Evolutionary conservation across 2,888 invertebrate genomes (phyloP).

Genomic region (Gortyna flavago): DNA sequence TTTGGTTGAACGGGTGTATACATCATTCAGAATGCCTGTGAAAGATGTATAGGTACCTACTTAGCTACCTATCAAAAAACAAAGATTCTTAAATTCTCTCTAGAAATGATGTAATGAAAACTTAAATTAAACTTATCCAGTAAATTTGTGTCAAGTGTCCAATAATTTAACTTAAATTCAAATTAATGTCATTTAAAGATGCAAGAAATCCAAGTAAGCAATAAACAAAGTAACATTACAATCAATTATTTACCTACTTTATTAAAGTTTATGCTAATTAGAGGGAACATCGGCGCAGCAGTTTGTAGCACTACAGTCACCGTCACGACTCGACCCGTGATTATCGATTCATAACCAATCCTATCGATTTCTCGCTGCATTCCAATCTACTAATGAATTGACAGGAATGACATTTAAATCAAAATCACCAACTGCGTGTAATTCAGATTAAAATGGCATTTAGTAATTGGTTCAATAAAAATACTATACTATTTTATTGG

Average conservation of each 20-base stretch:
- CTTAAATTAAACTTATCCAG: background rate
- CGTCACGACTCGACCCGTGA: constrained; percentile 44
- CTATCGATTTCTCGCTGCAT: constrained; percentile 33
- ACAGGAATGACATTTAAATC: constrained; percentile 15
- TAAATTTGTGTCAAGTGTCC: background rate
- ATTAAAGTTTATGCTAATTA: constrained; percentile 31
- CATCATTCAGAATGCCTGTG: background rate
- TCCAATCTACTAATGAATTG: constrained; percentile 28
- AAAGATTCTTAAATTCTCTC: background rate
- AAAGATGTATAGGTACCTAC: background rate
- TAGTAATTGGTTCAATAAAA: background rate
- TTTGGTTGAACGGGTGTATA: constrained; percentile 7
- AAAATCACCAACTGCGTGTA: background rate
- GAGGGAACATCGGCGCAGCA: constrained; percentile 19
- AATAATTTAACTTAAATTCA: background rate
- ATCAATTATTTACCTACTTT: constrained; percentile 3
- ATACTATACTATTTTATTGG: background rate
- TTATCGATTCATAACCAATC: constrained; percentile 37
- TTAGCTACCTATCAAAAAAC: background rate
- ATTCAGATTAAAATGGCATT: constrained; percentile 26
- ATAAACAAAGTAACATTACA: background rate
- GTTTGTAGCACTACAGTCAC: constrained; percentile 21
- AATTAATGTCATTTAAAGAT: background rate
- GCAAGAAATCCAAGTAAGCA: background rate
- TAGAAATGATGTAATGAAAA: background rate